These are phyloP conservation scores for Trinorchestia longiramus DNA, from an alignment of 1,140 invertebrate genomes.

Conservation along the genomic window DNA sequence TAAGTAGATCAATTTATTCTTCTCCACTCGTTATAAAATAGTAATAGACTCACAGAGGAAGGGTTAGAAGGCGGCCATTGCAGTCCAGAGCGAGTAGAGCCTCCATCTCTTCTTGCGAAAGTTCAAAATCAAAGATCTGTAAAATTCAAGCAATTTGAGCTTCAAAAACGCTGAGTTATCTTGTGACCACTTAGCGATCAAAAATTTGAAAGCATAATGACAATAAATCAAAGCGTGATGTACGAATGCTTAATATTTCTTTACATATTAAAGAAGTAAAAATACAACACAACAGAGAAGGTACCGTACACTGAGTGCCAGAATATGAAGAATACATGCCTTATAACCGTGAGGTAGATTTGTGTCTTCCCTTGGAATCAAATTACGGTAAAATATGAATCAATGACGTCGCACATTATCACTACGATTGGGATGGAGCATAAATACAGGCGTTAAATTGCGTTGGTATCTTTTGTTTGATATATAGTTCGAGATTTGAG, in stretches of 20 bases:
- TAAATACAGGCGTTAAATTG: too few relatives aligned
- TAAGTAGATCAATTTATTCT: neutral
- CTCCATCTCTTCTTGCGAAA: neutral
- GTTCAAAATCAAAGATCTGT: conserved; percentile 29
- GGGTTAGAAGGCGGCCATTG: neutral
- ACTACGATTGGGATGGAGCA: too few relatives aligned
- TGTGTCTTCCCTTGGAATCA: neutral
- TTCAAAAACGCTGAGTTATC: neutral
- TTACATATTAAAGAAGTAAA: too few relatives aligned
- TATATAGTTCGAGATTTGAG: too few relatives aligned
- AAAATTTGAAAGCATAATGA: too few relatives aligned
- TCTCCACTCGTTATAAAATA: neutral
- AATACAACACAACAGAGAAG: too few relatives aligned
- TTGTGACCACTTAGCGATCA: too few relatives aligned
- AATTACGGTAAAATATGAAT: too few relatives aligned
- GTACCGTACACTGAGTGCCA: neutral
- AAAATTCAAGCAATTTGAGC: neutral
- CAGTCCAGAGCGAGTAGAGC: neutral
- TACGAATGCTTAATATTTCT: too few relatives aligned
- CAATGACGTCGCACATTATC: too few relatives aligned
- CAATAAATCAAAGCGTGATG: too few relatives aligned
- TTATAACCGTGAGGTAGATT: neutral
- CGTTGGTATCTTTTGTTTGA: too few relatives aligned
- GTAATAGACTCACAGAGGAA: neutral
- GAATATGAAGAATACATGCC: neutral